phyloP scores from a whole-genome alignment of 2,888 invertebrate genomes.

The Euphydryas editha region DNA sequence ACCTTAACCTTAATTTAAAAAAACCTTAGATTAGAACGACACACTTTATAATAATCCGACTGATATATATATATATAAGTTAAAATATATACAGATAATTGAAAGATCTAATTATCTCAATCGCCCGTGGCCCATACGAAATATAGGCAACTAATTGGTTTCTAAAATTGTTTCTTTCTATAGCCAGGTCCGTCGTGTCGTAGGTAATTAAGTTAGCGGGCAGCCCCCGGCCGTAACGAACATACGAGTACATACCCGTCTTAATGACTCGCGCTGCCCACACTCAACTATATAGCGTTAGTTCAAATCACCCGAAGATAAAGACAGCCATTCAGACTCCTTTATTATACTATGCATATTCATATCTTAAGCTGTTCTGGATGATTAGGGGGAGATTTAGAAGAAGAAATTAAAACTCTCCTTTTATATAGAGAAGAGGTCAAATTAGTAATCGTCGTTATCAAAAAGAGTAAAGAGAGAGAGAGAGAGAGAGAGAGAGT shows the following conservation, averaged over 20 bases:
- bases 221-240: slow-evolving; percentile 48
- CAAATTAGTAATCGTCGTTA: too few relatives aligned
- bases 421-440: too few relatives aligned
- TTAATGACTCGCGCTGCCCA: slow-evolving; percentile 62
- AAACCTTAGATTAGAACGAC: too few relatives aligned
- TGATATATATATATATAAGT: too few relatives aligned
- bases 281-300: slow-evolving; percentile 41
- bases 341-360: not conserved
- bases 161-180: slow-evolving; percentile 16
- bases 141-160: not conserved
- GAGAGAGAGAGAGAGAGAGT: too few relatives aligned
- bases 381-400: too few relatives aligned
- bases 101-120: not conserved
- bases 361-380: not conserved
- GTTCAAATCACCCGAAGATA: slow-evolving; percentile 52
- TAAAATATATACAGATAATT: not conserved
- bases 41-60: too few relatives aligned
- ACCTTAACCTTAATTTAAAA: too few relatives aligned
- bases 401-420: too few relatives aligned
- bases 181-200: slow-evolving; percentile 27
- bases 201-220: slow-evolving; percentile 64
- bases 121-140: not conserved
- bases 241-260: slow-evolving; percentile 71
- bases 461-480: too few relatives aligned
- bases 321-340: slow-evolving; percentile 49